phyloP scores from a whole-genome alignment of 2,888 invertebrate species.

The Pheosia gnoma region DNA sequence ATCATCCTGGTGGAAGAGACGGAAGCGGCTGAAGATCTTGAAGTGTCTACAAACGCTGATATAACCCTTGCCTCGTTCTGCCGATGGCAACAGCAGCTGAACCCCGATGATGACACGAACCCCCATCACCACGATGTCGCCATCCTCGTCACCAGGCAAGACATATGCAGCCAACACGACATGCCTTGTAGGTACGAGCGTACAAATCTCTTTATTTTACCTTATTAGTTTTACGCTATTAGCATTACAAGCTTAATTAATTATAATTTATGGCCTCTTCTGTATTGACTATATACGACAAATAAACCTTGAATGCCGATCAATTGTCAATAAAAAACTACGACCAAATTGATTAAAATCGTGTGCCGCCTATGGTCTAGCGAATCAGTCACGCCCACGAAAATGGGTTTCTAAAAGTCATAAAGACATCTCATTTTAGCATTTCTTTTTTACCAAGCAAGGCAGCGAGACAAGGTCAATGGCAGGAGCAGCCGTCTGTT shows the following conservation, averaged over 20 bases:
- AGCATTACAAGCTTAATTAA: conserved; percentile 2
- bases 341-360: conserved; percentile 20
- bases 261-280: conserved; percentile 1
- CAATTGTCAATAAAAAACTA: conserved; percentile 17
- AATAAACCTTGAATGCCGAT: neutral
- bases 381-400: conserved; percentile 25
- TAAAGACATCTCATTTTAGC: conserved; percentile 52
- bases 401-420: conserved; percentile 6
- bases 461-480: conserved; percentile 76
- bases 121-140: conserved; percentile 96
- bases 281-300: neutral
- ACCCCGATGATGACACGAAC: conserved; percentile 90
- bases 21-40: conserved; percentile 85
- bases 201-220: conserved; percentile 2
- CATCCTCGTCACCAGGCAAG: conserved; percentile 91
- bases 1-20: conserved; percentile 90
- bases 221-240: conserved; percentile 3
- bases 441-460: conserved; percentile 57
- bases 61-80: conserved; percentile 93
- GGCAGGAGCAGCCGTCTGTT: conserved; percentile 73
- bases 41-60: conserved; percentile 92
- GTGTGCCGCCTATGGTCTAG: conserved; percentile 18
- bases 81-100: conserved; percentile 90
- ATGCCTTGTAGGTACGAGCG: conserved; percentile 79
- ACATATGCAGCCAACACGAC: conserved; percentile 87